These are phyloP conservation scores for Otolemur crassicaudatus DNA, from an alignment of 2,797 vertebrate genomes.

Conservation along the genomic window DNA sequence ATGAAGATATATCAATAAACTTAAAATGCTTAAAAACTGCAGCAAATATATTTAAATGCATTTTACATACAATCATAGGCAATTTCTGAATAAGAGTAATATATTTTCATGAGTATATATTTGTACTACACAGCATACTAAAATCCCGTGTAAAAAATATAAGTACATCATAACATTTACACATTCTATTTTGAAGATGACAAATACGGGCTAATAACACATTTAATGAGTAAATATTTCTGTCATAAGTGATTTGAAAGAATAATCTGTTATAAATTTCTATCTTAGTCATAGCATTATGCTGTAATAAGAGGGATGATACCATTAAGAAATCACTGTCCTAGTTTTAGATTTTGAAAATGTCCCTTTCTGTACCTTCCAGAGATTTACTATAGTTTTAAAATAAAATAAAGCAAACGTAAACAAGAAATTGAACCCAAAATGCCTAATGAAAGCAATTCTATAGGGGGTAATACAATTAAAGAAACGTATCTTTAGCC, in stretches of 20 bases:
- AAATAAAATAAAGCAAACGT: conserved; percentile 22
- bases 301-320: neutral
- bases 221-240: neutral
- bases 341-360: neutral
- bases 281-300: neutral
- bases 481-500: neutral
- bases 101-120: neutral
- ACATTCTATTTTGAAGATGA: neutral
- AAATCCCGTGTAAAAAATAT: conserved; percentile 16
- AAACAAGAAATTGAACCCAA: neutral
- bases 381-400: neutral
- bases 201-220: neutral
- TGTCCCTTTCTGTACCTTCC: neutral
- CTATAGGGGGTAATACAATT: neutral
- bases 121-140: neutral
- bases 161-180: neutral
- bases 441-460: neutral
- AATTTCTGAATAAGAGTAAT: conserved; percentile 17
- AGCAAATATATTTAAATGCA: neutral
- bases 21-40: neutral
- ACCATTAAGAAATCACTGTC: neutral
- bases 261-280: neutral
- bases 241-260: conserved; percentile 25
- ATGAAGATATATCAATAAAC: neutral
- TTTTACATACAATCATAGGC: neutral